Base-by-base conservation (phyloP, 2,888 invertebrate genomes). In the Amaurobius ferox region DNA sequence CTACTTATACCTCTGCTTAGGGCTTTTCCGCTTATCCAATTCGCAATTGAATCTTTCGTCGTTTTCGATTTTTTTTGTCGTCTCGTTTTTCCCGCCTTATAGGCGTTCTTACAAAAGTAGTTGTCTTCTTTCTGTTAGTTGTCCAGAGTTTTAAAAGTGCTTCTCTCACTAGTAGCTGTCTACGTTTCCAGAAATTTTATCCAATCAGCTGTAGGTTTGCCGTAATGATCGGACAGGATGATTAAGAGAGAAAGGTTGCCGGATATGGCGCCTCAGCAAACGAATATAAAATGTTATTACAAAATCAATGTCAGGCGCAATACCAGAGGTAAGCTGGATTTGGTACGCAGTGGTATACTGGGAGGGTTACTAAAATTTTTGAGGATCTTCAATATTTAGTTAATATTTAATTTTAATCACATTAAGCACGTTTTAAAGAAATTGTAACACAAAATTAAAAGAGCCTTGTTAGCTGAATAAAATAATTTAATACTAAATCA, bases 131-230 rank as follows among this genome's bases (percentile, higher is more conserved):
- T 40, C 35, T 29, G 67, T 71, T 61, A 55, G 67, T 55, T 55
- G 68, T 77, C 35, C 35, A 6, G 30, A 79, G 79, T 79, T 68
- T 80, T 35, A 80, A 68, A 73, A 68, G 73, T 67, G 67, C 40
- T 71, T 40, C 71, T 76, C 72, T 19, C 19, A 26, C 39, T 39
- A 23, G 78, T 79, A 79, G 70, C 78, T 55, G 71, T 28, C 48
- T n/a, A 32, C 32, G 28, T 64, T 30, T 48, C 70, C 64, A 30
- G 44, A 55, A 80, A 80, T 80, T 73, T 80, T 80, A 80, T 80
- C 80, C 80, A 80, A 80, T 80, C 80, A 80, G 39, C 23, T 19
- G 9, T 39, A 28, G 80, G 80, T 73, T 68, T 80, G 55, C 73
- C 67, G 26, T 80, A 73, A 80, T 73, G 66, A 80, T 73, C 55